These are phyloP conservation scores for Hydractinia echinata DNA, from an alignment of 30 jellyfish, hydroid and myxozoan species.

Conservation along the genomic window DNA sequence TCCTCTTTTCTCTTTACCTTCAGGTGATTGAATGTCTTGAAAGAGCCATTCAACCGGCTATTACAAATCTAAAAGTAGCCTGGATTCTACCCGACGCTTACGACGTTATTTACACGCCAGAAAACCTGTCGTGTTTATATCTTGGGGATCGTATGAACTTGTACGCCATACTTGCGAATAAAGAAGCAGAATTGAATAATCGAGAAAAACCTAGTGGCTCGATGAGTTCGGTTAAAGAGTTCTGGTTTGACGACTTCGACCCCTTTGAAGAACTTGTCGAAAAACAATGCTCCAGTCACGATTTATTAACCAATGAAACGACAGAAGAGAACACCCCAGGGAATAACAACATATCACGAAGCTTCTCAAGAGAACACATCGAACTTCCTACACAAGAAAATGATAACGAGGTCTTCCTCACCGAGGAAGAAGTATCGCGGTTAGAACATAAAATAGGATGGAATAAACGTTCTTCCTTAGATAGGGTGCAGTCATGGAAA, in stretches of 20 bases:
- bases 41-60: constrained; percentile 67
- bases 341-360: background rate
- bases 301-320: constrained; percentile 30
- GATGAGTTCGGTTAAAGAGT: constrained; percentile 73
- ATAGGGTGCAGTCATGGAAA: constrained; percentile 86
- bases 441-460: constrained; percentile 37
- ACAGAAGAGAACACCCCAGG: constrained; percentile 18
- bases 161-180: constrained; percentile 86
- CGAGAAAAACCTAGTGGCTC: constrained; percentile 68
- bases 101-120: constrained; percentile 97
- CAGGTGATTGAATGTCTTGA: constrained; percentile 60
- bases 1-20: background rate
- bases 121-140: constrained; percentile 65
- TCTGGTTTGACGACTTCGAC: constrained; percentile 86
- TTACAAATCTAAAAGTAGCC: constrained; percentile 82
- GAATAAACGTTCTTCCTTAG: constrained; percentile 77
- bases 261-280: constrained; percentile 16
- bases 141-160: constrained; percentile 72
- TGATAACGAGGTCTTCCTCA: constrained; percentile 56
- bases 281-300: constrained; percentile 27
- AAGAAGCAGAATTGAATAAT: constrained; percentile 44
- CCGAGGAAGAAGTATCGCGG: constrained; percentile 92
- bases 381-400: background rate
- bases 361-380: background rate
- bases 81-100: constrained; percentile 98